Evolutionary conservation across 2,113 vertebrate genomes (phyloP), one percentile per base, ranked within the genome.

Genomic region (Grammomys surdaster): DNA sequence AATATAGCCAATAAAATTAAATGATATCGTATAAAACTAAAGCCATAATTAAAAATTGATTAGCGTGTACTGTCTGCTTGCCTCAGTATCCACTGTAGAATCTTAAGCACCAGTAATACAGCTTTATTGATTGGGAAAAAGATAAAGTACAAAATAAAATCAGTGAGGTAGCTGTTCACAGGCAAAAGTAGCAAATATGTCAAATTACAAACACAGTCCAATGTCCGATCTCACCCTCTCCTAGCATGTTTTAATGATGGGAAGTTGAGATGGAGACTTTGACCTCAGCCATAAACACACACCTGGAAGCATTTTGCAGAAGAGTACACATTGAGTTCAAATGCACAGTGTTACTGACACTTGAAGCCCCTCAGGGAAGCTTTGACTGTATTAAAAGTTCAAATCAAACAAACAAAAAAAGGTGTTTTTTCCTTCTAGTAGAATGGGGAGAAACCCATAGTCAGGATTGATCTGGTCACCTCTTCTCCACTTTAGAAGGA

Each of bases 21-120:
- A 96, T 87, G 72, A 56, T 76, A 22, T 86, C 93, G 60, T 95
- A 95, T 97, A 97, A 95, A 94, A 97, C 96, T 96, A 96, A 97
- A 95, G 46, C n/a, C 95, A 91, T 95, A 94, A 97, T 97, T 97
- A 97, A 96, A 97, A 93, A 96, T 91, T 96, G 95, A 96, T 95
- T 96, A 96, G 82, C 77, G 48, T 95, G 48, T 77, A 69, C 86
- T 91, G 84, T 95, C 72, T 82, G 77, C 72, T n/a, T 54, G 60
- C 87, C 46, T 96, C 77, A 20, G 87, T 93, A 65, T 81, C 96
- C 77, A 67, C 76, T 89, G n/a, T 58, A 82, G 95, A 73, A 93
- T 93, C 89, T 96, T 87, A 91, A 95, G 85, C 33, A 63, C 67
- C 46, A 46, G 86, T 76, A 96, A 89, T 82, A 81, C 33, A 56